Evolutionary conservation across 2,797 vertebrate genomes (phyloP).

Genomic region (Staurois parvus): DNA sequence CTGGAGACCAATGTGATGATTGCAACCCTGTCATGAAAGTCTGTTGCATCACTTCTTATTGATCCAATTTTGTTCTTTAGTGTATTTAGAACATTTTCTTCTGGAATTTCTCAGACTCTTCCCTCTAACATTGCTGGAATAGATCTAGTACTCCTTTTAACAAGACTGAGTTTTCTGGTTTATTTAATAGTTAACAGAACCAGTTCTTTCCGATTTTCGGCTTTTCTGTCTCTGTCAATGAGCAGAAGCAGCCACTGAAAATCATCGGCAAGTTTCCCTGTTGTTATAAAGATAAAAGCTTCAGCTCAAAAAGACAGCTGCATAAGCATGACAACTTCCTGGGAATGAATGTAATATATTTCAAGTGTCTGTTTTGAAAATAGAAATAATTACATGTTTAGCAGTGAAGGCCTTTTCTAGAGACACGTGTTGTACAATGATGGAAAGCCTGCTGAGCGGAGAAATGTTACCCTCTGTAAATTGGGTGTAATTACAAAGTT

Average conservation of each 20-base stretch:
- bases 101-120: too few species aligned
- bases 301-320: conserved; percentile 51
- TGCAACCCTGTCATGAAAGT: too few species aligned
- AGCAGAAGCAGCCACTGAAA: conserved; percentile 16
- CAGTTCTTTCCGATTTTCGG: background rate
- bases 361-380: conserved; percentile 44
- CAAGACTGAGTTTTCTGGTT: background rate
- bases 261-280: conserved; percentile 31
- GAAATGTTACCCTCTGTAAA: conserved; percentile 37
- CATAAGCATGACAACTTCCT: conserved; percentile 39
- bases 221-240: conserved; percentile 21
- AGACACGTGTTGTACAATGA: conserved; percentile 46
- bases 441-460: background rate
- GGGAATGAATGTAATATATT: conserved; percentile 55
- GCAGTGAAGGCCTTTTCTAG: conserved; percentile 29
- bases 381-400: conserved; percentile 59
- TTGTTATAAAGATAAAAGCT: conserved; percentile 36
- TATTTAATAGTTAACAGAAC: conserved; percentile 2
- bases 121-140: too few species aligned
- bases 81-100: too few species aligned
- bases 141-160: background rate
- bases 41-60: too few species aligned
- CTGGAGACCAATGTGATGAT: too few species aligned
- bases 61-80: too few species aligned
- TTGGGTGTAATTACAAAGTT: conserved; percentile 44